These are phyloP conservation scores for Mimas tiliae DNA, from an alignment of 2,888 invertebrate genomes.

Conservation along the genomic window DNA sequence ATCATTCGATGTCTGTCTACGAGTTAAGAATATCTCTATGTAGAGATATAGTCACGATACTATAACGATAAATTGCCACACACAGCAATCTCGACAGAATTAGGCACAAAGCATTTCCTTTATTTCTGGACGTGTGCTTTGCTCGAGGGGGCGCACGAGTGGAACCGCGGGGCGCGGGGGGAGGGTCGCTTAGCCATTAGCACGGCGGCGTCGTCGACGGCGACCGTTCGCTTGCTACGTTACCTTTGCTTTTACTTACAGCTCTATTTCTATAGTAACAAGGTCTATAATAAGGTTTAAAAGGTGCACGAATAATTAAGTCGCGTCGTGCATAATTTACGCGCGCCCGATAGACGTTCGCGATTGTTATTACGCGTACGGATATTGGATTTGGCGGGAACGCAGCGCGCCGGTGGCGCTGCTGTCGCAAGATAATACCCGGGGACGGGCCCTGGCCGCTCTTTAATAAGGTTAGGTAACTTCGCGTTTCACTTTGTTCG, in stretches of 20 bases:
- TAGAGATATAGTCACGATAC: not conserved
- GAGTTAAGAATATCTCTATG: not conserved
- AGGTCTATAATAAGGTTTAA: conserved; percentile 38
- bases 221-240: conserved; percentile 61
- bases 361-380: conserved; percentile 82
- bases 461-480: conserved; percentile 47
- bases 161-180: conserved; percentile 45
- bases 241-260: conserved; percentile 34
- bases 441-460: conserved; percentile 41
- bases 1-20: too few relatives aligned
- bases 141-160: conserved; percentile 45
- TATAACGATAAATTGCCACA: not conserved
- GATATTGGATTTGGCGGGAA: conserved; percentile 80
- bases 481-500: conserved; percentile 40
- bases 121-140: conserved; percentile 72
- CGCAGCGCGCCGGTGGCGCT: conserved; percentile 52
- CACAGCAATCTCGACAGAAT: conserved; percentile 61
- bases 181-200: conserved; percentile 74
- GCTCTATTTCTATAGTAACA: conserved; percentile 40
- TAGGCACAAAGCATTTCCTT: conserved; percentile 68
- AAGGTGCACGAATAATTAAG: conserved; percentile 30
- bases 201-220: conserved; percentile 67
- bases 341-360: conserved; percentile 81
- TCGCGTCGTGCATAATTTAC: conserved; percentile 79
- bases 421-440: conserved; percentile 65